A percentile compares a stretch with the other conserved stretches of the same genome.
Evolutionary conservation across 2,888 invertebrate genomes (phyloP).

Genomic region (Sabatieria punctata): DNA sequence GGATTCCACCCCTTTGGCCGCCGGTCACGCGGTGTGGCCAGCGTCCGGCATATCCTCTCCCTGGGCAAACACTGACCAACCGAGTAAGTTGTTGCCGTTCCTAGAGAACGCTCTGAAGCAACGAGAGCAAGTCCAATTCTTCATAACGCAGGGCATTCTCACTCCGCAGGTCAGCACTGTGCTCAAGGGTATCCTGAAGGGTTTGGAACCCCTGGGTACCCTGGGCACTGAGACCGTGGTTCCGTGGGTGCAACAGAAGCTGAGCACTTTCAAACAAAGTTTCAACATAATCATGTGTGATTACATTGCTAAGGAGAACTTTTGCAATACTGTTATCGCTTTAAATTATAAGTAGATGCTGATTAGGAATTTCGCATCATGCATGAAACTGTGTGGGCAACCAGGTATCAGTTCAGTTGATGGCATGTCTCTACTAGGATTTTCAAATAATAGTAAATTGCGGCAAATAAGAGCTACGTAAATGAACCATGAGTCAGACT

Average conservation of each 20-base stretch:
- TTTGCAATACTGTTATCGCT: constrained; percentile 19
- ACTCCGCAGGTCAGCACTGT: constrained; percentile 41
- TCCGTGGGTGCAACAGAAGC: constrained; percentile 33
- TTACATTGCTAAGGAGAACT: constrained; percentile 44
- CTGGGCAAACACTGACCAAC: constrained; percentile 56
- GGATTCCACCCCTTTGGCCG: background rate
- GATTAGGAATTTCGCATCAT: too few relatives aligned
- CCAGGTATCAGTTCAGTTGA: too few relatives aligned
- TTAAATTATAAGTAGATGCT: too few relatives aligned
- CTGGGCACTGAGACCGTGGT: constrained; percentile 30
- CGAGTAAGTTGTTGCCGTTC: constrained; percentile 44
- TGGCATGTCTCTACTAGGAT: too few relatives aligned
- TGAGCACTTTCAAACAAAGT: constrained; percentile 30
- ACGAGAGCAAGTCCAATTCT: constrained; percentile 19
- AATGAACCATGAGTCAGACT: too few relatives aligned
- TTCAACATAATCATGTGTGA: constrained; percentile 63
- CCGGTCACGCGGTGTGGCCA: too few relatives aligned
- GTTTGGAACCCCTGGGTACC: constrained; percentile 35
- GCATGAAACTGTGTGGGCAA: too few relatives aligned
- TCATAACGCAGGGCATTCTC: constrained; percentile 51
- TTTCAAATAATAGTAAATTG: too few relatives aligned
- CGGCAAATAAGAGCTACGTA: too few relatives aligned
- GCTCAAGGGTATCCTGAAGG: constrained; percentile 20
- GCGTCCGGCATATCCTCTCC: constrained; percentile 56
- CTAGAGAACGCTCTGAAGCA: constrained; percentile 45